Evolutionary conservation across 2,888 invertebrate species (phyloP).

Genomic region (Empis stercorea): DNA sequence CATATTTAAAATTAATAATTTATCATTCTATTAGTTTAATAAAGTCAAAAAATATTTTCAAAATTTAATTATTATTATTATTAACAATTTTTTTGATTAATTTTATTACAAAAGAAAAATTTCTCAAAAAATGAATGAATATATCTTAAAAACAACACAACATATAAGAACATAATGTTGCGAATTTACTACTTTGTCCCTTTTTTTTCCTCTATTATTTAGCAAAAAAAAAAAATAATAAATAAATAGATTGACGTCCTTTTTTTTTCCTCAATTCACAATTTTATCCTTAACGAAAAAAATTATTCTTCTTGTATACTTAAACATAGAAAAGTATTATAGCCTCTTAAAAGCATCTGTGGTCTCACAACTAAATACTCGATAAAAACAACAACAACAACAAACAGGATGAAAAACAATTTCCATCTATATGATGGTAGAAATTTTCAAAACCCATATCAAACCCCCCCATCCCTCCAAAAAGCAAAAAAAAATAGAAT

Average conservation of each 20-base stretch:
- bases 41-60: too few species aligned
- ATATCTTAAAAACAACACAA: too few species aligned
- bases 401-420: neutral
- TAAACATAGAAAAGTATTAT: conserved; percentile 3
- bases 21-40: too few species aligned
- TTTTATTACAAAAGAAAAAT: too few species aligned
- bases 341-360: conserved; percentile 5
- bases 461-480: neutral
- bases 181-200: conserved; percentile 1
- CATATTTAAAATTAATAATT: too few species aligned
- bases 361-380: neutral
- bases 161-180: neutral
- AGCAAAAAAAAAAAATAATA: too few species aligned
- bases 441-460: neutral
- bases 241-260: neutral
- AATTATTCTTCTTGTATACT: neutral
- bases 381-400: too few species aligned
- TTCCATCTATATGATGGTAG: neutral
- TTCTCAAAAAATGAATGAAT: too few species aligned
- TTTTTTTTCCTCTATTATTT: neutral
- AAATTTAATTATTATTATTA: too few species aligned
- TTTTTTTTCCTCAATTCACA: neutral
- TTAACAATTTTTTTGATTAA: too few species aligned
- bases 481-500: too few species aligned
- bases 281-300: neutral